phyloP scores from a whole-genome alignment of 2,888 invertebrate genomes.

The Stomorhina lunata region DNA sequence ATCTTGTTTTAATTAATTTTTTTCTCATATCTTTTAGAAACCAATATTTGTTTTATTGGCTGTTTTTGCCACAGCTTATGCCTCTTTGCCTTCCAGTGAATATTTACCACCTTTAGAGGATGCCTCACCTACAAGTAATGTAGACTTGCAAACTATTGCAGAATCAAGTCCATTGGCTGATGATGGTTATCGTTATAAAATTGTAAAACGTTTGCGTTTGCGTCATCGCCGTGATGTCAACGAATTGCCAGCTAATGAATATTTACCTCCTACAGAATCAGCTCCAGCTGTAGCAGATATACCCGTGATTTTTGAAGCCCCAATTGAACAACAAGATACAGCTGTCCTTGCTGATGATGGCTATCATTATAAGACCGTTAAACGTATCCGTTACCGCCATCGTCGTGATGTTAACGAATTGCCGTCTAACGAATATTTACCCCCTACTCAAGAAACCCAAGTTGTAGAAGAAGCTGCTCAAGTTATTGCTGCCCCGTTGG shows the following conservation, averaged over 20 bases:
- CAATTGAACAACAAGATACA: slow-evolving; percentile 26
- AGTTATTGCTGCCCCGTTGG: slow-evolving; percentile 42
- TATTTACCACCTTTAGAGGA: slow-evolving; percentile 65
- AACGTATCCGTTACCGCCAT: slow-evolving; percentile 60
- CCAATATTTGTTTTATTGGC: slow-evolving; percentile 53
- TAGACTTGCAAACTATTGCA: slow-evolving; percentile 54
- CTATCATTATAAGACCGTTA: slow-evolving; percentile 65
- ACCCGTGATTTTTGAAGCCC: slow-evolving; percentile 37
- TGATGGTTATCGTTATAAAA: slow-evolving; percentile 69
- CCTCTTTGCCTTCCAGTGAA: slow-evolving; percentile 56
- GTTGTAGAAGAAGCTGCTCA: slow-evolving; percentile 34
- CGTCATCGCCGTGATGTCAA: slow-evolving; percentile 68
- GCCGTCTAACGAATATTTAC: slow-evolving; percentile 56
- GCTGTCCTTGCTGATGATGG: slow-evolving; percentile 65
- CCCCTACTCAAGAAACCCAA: slow-evolving; percentile 56
- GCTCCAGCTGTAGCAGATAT: slow-evolving; percentile 49
- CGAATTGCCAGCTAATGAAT: slow-evolving; percentile 66
- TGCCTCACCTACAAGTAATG: slow-evolving; percentile 33
- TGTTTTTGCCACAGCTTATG: slow-evolving; percentile 57
- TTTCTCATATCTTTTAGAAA: slow-evolving; percentile 43
- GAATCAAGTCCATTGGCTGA: slow-evolving; percentile 58
- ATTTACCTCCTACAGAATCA: slow-evolving; percentile 63
- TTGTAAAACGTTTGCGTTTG: slow-evolving; percentile 65
- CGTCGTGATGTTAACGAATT: slow-evolving; percentile 66
- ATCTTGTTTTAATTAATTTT: not conserved